Conservation (phyloP, 37 sponge, comb jelly and placozoan genomes). For the Ianthella basta region DNA sequence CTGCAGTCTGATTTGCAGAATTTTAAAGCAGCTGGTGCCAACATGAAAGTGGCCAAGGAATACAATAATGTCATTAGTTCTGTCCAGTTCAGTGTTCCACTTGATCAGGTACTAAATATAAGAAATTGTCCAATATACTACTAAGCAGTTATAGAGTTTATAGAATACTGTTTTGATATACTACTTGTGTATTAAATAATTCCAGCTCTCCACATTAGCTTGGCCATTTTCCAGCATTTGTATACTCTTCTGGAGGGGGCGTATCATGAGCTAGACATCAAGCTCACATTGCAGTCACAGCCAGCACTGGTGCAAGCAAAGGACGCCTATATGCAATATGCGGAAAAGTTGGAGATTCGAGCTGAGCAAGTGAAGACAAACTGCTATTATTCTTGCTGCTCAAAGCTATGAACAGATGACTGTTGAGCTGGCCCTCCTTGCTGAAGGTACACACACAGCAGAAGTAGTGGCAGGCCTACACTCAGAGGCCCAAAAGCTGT, state of each 20-base stretch:
- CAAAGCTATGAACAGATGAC: no score
- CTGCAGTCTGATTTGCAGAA: constrained; percentile 10
- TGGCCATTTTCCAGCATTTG: background rate
- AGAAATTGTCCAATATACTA: no score
- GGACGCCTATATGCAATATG: background rate
- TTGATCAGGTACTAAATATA: constrained; percentile 9
- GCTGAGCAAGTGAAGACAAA: background rate
- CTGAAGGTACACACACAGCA: no score
- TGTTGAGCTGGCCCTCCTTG: no score
- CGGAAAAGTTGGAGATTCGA: background rate
- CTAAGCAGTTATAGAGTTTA: background rate
- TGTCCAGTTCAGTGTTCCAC: constrained; percentile 27
- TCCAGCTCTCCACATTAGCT: background rate
- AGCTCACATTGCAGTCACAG: background rate
- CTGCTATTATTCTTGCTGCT: no score
- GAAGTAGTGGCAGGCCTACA: no score
- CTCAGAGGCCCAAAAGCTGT: no score
- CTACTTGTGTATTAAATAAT: background rate
- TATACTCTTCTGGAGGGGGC: background rate
- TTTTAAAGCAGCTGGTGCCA: constrained; percentile 23
- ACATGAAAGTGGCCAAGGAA: constrained; percentile 44
- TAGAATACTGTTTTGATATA: background rate
- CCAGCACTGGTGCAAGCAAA: background rate
- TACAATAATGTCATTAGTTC: constrained; percentile 48
- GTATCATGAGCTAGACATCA: background rate